These are phyloP conservation scores for Henricia sp. DNA, from an alignment of 53 echinoderm and acorn worm genomes.

Conservation along the genomic window DNA sequence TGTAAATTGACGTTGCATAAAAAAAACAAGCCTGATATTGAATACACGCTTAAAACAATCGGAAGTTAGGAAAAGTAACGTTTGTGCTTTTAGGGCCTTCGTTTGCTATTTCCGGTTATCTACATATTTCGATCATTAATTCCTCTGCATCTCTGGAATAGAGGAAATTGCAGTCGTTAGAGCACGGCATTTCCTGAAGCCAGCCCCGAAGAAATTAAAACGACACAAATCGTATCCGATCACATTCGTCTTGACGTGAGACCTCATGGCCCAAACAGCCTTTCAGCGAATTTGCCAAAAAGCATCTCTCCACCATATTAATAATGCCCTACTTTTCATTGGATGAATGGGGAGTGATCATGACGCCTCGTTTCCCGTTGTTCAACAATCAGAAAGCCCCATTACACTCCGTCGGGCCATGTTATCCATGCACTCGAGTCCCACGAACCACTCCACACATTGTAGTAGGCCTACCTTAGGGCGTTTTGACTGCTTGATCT, in stretches of 20 bases:
- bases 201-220: slow-evolving; percentile 42
- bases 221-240: slow-evolving; percentile 28
- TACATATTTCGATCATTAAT: slow-evolving; percentile 13
- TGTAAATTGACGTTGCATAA: too few species aligned
- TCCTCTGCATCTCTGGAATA: background rate
- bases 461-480: background rate
- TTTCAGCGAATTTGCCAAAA: slow-evolving; percentile 31
- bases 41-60: slow-evolving; percentile 31
- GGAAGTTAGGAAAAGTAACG: background rate
- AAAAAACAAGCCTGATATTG: slow-evolving; percentile 18
- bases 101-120: background rate
- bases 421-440: slow-evolving; percentile 31
- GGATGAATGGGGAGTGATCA: slow-evolving; percentile 42
- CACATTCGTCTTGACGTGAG: slow-evolving; percentile 16
- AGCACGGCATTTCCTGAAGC: slow-evolving; percentile 33
- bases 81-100: slow-evolving; percentile 23
- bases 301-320: slow-evolving; percentile 16
- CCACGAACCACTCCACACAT: background rate
- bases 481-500: background rate
- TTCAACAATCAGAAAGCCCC: slow-evolving; percentile 43
- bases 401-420: slow-evolving; percentile 35
- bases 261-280: background rate
- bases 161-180: slow-evolving; percentile 18
- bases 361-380: slow-evolving; percentile 64
- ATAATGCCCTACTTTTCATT: slow-evolving; percentile 39